Conservation (phyloP, 2,797 vertebrate genomes). For the Aythya fuligula region DNA sequence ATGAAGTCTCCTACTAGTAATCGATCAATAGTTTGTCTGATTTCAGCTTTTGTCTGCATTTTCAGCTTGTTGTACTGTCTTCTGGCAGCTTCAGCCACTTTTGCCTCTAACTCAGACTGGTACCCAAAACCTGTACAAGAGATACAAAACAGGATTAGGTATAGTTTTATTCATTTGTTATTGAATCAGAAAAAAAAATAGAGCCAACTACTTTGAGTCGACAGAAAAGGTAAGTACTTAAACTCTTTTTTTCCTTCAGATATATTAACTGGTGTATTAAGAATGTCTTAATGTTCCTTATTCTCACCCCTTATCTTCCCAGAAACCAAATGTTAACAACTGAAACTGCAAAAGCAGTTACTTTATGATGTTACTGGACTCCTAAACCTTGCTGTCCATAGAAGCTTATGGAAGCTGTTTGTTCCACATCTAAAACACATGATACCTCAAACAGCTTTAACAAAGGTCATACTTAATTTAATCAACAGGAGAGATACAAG, state of each 20-base stretch:
- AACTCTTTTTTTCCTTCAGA: neutral
- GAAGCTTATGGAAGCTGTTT: neutral
- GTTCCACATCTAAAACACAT: neutral
- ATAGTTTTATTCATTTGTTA: neutral
- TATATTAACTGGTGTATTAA: neutral
- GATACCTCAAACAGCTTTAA: neutral
- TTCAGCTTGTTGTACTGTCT: slow-evolving; percentile 98
- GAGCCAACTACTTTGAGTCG: neutral
- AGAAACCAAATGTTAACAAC: neutral
- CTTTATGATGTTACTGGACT: neutral
- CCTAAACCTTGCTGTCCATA: neutral
- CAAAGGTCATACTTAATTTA: neutral
- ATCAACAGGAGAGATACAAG: neutral
- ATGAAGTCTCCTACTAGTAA: slow-evolving; percentile 97
- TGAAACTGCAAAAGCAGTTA: neutral
- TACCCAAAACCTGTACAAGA: slow-evolving; percentile 90
- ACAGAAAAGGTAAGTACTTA: neutral
- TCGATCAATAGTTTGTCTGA: slow-evolving; percentile 95
- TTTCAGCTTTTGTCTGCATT: slow-evolving; percentile 98
- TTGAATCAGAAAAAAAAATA: neutral
- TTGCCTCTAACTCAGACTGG: slow-evolving; percentile 94
- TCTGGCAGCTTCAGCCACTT: slow-evolving; percentile 94
- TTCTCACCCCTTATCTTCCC: neutral
- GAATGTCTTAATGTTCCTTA: neutral
- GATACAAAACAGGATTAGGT: neutral